Percentiles rank a stretch among this genome's conserved stretches.
These are phyloP conservation scores for Bubo blakistoni DNA, from an alignment of 2,113 vertebrate genomes.

Conservation along the genomic window DNA sequence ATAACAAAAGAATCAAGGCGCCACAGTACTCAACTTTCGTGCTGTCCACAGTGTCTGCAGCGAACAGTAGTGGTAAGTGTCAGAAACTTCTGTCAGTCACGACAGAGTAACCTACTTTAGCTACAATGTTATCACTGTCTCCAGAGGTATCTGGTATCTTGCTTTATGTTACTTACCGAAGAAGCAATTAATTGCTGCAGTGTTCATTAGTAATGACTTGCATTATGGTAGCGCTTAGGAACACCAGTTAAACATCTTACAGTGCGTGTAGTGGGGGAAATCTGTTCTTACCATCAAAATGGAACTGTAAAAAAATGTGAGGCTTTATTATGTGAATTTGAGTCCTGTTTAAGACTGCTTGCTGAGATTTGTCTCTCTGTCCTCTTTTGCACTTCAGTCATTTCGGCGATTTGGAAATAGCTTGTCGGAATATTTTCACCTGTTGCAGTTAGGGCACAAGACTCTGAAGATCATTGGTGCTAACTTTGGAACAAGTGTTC, in stretches of 20 bases:
- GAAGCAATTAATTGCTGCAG: background rate
- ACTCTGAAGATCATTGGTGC: constrained; percentile 88
- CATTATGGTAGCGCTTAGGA: background rate
- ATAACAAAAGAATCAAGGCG: constrained; percentile 38
- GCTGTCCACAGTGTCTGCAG: constrained; percentile 46
- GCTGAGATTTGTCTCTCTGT: background rate
- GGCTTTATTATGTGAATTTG: background rate
- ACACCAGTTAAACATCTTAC: background rate
- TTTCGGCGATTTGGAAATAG: constrained; percentile 70
- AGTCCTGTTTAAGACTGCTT: background rate
- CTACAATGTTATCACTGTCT: background rate
- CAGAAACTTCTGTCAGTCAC: background rate
- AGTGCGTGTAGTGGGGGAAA: background rate
- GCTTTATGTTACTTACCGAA: background rate
- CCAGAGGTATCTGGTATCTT: background rate
- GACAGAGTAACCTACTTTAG: background rate
- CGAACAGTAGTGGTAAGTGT: constrained; percentile 63
- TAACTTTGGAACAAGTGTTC: constrained; percentile 89
- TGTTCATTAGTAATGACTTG: background rate
- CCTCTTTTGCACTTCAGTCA: constrained; percentile 62
- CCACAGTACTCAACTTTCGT: background rate
- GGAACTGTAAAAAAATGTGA: background rate
- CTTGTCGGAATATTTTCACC: constrained; percentile 62
- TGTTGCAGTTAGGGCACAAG: constrained; percentile 78
- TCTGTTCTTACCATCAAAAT: background rate